Percentiles rank a stretch among this genome's conserved stretches.
phyloP scores from a whole-genome alignment of 1,140 invertebrate species.

The Heliothis virescens region DNA sequence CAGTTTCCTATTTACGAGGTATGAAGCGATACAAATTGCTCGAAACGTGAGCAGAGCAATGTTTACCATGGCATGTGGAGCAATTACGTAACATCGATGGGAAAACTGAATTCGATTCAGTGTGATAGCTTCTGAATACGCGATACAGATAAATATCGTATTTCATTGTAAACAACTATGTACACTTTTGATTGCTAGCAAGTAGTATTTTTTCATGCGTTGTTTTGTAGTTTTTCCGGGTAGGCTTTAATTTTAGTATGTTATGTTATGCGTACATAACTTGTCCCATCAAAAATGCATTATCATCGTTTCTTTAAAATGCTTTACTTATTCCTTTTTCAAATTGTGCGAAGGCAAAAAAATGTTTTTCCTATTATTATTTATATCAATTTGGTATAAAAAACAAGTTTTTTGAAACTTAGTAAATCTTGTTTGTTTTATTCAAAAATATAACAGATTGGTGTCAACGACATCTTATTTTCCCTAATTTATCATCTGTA shows the following conservation, averaged over 20 bases:
- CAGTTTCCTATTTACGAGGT: neutral
- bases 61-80: neutral
- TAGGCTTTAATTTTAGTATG: neutral
- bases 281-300: no score
- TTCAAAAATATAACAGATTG: no score
- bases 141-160: neutral
- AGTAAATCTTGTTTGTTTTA: no score
- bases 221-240: neutral
- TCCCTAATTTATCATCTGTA: no score
- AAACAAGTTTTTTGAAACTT: no score
- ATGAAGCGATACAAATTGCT: neutral
- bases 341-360: no score
- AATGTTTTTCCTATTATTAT: no score
- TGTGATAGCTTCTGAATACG: conserved; percentile 24
- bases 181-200: neutral
- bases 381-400: no score
- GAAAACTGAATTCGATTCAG: conserved; percentile 34
- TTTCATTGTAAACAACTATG: conserved; percentile 21
- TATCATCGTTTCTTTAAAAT: no score
- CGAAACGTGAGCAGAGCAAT: neutral
- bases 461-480: no score
- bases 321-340: no score
- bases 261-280: no score
- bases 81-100: conserved; percentile 15
- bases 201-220: neutral